phyloP scores from a whole-genome alignment of 92 coral and sea anemone species.

The Porites evermanni region DNA sequence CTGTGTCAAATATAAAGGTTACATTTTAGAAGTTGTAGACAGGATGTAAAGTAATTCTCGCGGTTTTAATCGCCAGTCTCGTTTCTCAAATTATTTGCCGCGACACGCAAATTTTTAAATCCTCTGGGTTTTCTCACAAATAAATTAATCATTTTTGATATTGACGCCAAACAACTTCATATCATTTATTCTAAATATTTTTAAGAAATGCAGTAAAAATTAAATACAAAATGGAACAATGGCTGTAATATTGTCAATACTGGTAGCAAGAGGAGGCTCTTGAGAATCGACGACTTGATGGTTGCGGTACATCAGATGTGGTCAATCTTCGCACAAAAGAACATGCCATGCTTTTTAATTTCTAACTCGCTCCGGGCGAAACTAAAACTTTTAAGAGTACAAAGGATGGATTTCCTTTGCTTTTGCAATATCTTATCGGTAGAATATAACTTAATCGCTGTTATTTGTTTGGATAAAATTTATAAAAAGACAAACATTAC shows the following conservation, averaged over 20 bases:
- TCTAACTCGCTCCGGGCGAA: neutral
- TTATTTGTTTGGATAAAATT: constrained; percentile 7
- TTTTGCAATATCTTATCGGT: neutral
- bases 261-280: neutral
- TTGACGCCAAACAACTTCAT: neutral
- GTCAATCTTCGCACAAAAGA: neutral
- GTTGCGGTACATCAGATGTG: constrained; percentile 4
- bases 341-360: neutral
- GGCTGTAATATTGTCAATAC: neutral
- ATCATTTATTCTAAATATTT: neutral
- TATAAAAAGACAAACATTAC: constrained; percentile 3
- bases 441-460: neutral
- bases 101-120: neutral
- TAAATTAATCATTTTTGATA: neutral
- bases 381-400: neutral
- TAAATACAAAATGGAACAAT: neutral
- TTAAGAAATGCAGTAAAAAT: neutral
- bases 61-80: neutral
- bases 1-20: neutral
- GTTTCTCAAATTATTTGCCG: neutral
- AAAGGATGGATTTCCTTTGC: neutral
- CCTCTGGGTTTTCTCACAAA: neutral
- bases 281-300: neutral
- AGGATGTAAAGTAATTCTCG: neutral
- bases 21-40: neutral